Evolutionary conservation across 2,888 invertebrate species (phyloP), one percentile per base, ranked within the genome.

Genomic region (Ditula angustiorana): DNA sequence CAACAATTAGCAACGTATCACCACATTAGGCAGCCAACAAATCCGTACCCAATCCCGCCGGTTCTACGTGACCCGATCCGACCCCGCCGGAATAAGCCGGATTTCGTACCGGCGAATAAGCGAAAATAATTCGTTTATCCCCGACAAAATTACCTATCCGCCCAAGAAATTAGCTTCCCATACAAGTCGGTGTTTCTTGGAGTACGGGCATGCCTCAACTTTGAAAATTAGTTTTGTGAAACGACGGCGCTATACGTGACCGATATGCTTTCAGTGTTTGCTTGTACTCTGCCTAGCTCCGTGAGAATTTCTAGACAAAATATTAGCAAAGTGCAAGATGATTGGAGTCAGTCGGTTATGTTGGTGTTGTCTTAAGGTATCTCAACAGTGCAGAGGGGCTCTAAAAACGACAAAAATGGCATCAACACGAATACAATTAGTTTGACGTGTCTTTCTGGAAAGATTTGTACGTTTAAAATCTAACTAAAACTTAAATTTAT

Each of bases 71-170:
- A 61, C 41, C 63, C 30, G 52, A 46, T 49, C 21, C 46, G 19
- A 8, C 28, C 52, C 16, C 24, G 24, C 16, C 24, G 24, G 41
- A 60, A 64, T 57, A 64, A 58, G 46, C 57, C 57, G 44, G 65
- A 59, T 55, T 52, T 55, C 19, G 44, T 23, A 35, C 67, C 73
- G 74, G 73, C 73, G 77, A 77, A 82, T 79, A 83, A 77, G 77
- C 79, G 79, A 78, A 80, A 81, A 84, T 84, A 84, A 85, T 83
- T 78, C 80, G 79, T 81, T 85, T 84, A 84, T 78, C 76, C 80
- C 74, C 69, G 68, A 70, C 77, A 72, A 80, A 82, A 84, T 84
- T 82, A 83, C 75, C 80, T 78, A 83, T 80, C 78, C 78, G 78
- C 66, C 74, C 79, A 79, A 73, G 72, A 81, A 84, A 84, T 85